Conservation (phyloP, 2,797 vertebrate species). For the Pteronotus mesoamericanus region DNA sequence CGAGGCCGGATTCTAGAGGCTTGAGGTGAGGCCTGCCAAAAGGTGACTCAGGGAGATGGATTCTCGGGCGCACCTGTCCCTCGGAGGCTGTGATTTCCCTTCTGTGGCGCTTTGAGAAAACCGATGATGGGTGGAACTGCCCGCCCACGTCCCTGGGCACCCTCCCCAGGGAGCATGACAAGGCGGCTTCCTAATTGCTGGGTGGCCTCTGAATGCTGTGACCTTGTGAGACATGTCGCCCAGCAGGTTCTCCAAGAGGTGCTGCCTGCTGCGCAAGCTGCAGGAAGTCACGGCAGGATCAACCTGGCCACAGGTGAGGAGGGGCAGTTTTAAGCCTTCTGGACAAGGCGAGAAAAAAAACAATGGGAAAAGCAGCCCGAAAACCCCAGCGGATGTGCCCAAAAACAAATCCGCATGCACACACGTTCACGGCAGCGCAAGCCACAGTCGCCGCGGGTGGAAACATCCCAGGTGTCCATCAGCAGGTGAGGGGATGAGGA, state of each 20-base stretch:
- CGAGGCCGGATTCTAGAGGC: neutral
- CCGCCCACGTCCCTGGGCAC: neutral
- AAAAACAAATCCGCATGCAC: too few species aligned
- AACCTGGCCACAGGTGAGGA: neutral
- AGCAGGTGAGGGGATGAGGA: neutral
- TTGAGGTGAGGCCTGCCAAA: neutral
- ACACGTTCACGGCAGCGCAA: neutral
- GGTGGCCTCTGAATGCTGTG: conserved; percentile 8
- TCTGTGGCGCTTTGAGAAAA: neutral
- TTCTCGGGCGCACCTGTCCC: neutral
- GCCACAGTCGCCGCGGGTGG: neutral
- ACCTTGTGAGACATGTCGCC: conserved; percentile 51
- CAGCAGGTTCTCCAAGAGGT: conserved; percentile 51
- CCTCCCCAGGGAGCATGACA: neutral
- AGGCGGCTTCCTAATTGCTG: conserved; percentile 38
- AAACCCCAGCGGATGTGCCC: neutral
- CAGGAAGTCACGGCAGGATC: neutral
- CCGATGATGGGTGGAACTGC: neutral
- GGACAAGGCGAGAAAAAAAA: neutral
- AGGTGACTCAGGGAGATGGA: neutral
- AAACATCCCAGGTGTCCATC: neutral
- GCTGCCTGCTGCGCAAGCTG: neutral
- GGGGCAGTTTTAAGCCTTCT: neutral
- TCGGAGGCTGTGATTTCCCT: neutral
- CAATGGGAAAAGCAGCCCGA: neutral